Base-by-base conservation (phyloP, 2,113 vertebrate species). In the Rhinolophus ferrumequinum region DNA sequence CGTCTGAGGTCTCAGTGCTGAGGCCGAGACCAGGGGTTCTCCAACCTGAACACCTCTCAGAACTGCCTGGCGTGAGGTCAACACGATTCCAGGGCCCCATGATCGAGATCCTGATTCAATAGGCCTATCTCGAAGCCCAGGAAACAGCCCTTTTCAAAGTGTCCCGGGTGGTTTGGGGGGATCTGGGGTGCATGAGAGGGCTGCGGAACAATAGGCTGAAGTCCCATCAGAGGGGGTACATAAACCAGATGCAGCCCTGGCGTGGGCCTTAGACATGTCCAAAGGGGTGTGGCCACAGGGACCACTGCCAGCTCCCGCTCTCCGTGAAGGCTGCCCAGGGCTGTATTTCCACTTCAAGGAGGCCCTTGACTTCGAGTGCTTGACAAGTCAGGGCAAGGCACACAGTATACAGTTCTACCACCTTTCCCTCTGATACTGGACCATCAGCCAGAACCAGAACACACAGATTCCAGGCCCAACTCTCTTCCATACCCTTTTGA, bases 391-490 rank as follows among this genome's bases (percentile, higher is more conserved):
- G 21, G 60, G 54, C 73, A 60, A 22, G 58, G 38, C 30, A 33
- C n/a, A 28, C 1, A 3, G 85, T 0, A 3, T 8, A 11, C 0
- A 0, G 22, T 33, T 66, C 28, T 4, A 8, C 54, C 6, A 8
- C 47, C 72, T 24, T 28, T 54, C 76, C 72, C 22, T 1, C 6
- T 18, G 76, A 67, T 10, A 1, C 52, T 1, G 5, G 30, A 66
- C 11, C 3, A 2, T 47, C 50, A 5, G 28, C 18, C 21, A 35
- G 58, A 64, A 26, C 24, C 41, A 8, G 50, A 19, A 76, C 4
- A n/a, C 26, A 13, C 5, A 2, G 64, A 19, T 5, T 5, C 41
- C 21, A 30, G 92, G 21, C 26, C 89, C 15, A 13, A 0, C 47
- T 21, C 47, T 18, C 64, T 60, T 44, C 73, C 73, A 81, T 1